These are phyloP conservation scores for Darevskia nairensis DNA, from an alignment of 2,797 vertebrate species.

Conservation along the genomic window DNA sequence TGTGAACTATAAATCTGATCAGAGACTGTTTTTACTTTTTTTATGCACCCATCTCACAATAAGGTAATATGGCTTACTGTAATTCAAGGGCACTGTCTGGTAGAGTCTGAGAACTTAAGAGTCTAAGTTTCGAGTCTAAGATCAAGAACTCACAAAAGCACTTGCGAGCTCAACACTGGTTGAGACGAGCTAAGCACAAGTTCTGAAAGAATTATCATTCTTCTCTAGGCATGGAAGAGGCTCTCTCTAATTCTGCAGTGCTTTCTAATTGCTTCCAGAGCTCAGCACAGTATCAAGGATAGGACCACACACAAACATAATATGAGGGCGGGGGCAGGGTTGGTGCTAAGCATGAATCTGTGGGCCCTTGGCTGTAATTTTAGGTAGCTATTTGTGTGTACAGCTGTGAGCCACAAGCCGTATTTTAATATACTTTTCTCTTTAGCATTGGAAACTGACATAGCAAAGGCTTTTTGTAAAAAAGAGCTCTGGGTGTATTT, in stretches of 20 bases:
- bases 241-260: background rate
- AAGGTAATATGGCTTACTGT: background rate
- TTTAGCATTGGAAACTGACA: background rate
- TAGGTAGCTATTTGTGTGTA: background rate
- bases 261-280: background rate
- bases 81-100: too few species aligned
- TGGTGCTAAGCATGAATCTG: background rate
- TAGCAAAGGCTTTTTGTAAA: background rate
- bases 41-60: too few species aligned
- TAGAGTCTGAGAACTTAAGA: background rate
- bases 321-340: background rate
- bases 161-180: background rate
- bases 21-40: background rate
- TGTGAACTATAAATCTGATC: slow-evolving; percentile 19
- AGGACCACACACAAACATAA: background rate
- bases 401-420: background rate
- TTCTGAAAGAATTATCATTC: background rate
- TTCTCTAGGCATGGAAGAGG: background rate
- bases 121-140: background rate
- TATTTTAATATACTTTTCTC: background rate
- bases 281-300: background rate
- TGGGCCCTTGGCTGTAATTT: background rate
- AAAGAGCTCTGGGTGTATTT: background rate
- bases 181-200: background rate
- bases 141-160: background rate